Conservation (phyloP, 2,888 invertebrate species). For the Thysanoteuthis rhombus region DNA sequence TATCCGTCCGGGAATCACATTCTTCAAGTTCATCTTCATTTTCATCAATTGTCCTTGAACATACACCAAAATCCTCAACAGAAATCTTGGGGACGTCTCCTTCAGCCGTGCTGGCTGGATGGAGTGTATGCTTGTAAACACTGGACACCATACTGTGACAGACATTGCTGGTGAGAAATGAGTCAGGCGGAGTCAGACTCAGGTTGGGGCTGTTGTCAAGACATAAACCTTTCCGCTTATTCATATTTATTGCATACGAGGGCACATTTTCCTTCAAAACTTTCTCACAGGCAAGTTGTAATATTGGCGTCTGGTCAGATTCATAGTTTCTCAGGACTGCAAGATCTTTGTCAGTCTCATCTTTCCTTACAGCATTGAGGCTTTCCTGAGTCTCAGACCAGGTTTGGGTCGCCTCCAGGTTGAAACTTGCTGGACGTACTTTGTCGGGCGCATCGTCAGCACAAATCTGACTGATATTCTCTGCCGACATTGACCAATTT, state of each 20-base stretch:
- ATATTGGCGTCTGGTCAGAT: not conserved
- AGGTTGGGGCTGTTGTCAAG: conserved; percentile 1
- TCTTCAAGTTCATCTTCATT: conserved; percentile 30
- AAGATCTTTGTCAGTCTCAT: not conserved
- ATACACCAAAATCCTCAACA: not conserved
- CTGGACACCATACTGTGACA: conserved; percentile 62
- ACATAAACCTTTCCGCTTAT: not conserved
- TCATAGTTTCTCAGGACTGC: too few relatives aligned
- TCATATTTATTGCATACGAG: not conserved
- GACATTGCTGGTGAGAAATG: conserved; percentile 56
- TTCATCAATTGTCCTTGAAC: not conserved
- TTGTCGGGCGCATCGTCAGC: not conserved
- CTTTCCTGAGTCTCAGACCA: not conserved
- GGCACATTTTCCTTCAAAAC: not conserved
- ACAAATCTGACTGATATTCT: not conserved
- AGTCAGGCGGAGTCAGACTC: conserved; percentile 47
- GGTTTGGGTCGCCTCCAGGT: not conserved
- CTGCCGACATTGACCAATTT: not conserved
- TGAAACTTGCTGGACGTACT: conserved; percentile 15
- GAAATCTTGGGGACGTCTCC: not conserved
- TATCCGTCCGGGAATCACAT: conserved; percentile 38
- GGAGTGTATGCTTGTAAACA: conserved; percentile 57
- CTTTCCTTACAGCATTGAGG: not conserved
- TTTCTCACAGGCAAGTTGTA: not conserved
- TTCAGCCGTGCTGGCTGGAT: not conserved